These are phyloP conservation scores for Scalopus aquaticus DNA, from an alignment of 2,113 vertebrate genomes.

Conservation along the genomic window DNA sequence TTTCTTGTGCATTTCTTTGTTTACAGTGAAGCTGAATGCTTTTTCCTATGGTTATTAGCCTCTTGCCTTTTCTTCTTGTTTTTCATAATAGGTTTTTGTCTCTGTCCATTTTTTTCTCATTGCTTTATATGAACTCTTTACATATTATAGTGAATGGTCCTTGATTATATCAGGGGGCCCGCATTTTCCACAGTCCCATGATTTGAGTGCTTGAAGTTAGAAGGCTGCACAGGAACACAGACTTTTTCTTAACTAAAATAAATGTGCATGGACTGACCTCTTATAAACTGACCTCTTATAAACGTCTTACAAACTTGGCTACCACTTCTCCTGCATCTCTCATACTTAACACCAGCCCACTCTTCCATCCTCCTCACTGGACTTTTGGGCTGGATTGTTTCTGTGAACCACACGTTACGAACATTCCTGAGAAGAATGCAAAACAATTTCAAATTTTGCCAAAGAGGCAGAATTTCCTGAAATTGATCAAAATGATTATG, in stretches of 20 bases:
- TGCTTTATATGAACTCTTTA: constrained; percentile 31
- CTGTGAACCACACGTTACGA: background rate
- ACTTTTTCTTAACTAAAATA: background rate
- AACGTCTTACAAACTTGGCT: background rate
- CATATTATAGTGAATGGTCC: background rate
- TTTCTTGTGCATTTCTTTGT: constrained; percentile 44
- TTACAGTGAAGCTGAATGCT: background rate
- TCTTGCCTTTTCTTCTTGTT: background rate
- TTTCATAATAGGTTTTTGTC: background rate
- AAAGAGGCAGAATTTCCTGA: constrained; percentile 52
- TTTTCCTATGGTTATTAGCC: background rate
- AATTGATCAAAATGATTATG: constrained; percentile 61
- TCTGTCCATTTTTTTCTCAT: background rate
- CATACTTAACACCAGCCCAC: accelerated
- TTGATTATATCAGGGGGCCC: background rate
- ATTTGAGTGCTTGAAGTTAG: background rate
- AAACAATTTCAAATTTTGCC: constrained; percentile 19
- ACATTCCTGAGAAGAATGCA: background rate
- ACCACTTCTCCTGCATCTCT: accelerated
- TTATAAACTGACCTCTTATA: background rate
- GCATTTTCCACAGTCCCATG: background rate
- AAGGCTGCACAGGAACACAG: background rate
- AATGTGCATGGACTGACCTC: background rate
- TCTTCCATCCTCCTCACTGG: accelerated
- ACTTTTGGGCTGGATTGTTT: background rate